Base-by-base conservation (phyloP, 2,888 invertebrate genomes). In the Drosophila silvestris region DNA sequence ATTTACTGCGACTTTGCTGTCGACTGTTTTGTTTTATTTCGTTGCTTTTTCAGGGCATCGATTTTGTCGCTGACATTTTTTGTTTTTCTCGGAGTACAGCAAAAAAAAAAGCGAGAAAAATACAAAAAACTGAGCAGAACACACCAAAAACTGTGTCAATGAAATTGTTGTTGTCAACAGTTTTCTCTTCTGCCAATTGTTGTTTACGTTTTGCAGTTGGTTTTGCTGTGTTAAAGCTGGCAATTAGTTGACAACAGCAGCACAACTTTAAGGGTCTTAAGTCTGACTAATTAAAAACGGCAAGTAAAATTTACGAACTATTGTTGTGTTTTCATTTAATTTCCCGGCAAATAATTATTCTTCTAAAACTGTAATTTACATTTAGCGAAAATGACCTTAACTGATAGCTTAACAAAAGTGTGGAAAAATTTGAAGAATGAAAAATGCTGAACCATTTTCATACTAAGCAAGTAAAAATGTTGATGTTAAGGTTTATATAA, bases 41-140 rank as follows among this genome's bases (percentile, higher is more conserved):
- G 81, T 75, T 76, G 82, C 63, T 76, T 74, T 85, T 85, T 85
- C 79, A 85, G 85, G 85, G 85, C 85, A 85, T 85, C 85, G 85
- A 85, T 85, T 85, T 85, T 87, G 83, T 68, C 79, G 79, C 81
- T 83, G 71, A 79, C 85, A 81, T 77, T 84, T 86, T 67, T 70
- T 66, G 67, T 70, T 72, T 70, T 81, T 58, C 77, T 71, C 56
- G 39, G 54, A n/a, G 53, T 41, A 69, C 56, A 47, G 16, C 47
- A 63, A 54, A 44, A 72, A 54, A 39, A 61, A 60, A 39, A 19
- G 2, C 16, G 26, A 47, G 26, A 26, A 47, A 47, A 47, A 16
- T 9, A 16, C 47, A 32, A 39, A 7, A 60, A 33, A 63, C 28
- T 10, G 16, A 22, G 16, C 16, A 41, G 41, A 65, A 67, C 57